These are phyloP conservation scores for Plutomurus gul DNA, from an alignment of 1,140 invertebrate species.

Conservation along the genomic window DNA sequence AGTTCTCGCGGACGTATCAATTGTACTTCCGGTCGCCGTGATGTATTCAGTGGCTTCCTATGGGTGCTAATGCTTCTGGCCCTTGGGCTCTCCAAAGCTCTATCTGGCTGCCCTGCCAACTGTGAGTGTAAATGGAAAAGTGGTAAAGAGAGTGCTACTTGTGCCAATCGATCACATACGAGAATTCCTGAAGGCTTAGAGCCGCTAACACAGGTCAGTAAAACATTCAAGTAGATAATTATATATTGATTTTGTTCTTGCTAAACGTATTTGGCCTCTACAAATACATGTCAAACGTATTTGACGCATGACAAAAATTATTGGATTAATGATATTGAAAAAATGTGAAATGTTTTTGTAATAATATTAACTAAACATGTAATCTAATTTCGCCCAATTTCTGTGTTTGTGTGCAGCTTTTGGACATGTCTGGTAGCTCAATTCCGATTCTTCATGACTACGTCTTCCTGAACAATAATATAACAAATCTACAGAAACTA, in stretches of 20 bases:
- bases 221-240: not conserved
- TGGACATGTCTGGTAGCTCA: conserved; percentile 74
- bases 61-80: conserved; percentile 27
- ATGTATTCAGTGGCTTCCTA: conserved; percentile 8
- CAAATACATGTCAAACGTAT: too few species aligned
- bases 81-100: conserved; percentile 33
- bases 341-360: not conserved
- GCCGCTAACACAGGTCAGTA: conserved; percentile 68
- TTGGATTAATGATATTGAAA: not conserved
- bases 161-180: conserved; percentile 71
- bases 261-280: too few species aligned
- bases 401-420: conserved; percentile 57
- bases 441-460: conserved; percentile 69
- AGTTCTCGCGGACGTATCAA: not conserved
- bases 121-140: conserved; percentile 86
- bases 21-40: conserved; percentile 12
- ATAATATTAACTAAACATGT: not conserved
- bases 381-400: not conserved
- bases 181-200: conserved; percentile 71
- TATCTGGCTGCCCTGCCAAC: conserved; percentile 64
- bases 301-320: too few species aligned
- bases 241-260: too few species aligned
- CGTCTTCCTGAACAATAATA: conserved; percentile 70
- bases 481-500: conserved; percentile 78
- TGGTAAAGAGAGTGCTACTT: conserved; percentile 79